Percentiles rank a stretch among this genome's conserved stretches.
Conservation (phyloP, 2,113 vertebrate genomes). For the Gasterosteus nipponicus region DNA sequence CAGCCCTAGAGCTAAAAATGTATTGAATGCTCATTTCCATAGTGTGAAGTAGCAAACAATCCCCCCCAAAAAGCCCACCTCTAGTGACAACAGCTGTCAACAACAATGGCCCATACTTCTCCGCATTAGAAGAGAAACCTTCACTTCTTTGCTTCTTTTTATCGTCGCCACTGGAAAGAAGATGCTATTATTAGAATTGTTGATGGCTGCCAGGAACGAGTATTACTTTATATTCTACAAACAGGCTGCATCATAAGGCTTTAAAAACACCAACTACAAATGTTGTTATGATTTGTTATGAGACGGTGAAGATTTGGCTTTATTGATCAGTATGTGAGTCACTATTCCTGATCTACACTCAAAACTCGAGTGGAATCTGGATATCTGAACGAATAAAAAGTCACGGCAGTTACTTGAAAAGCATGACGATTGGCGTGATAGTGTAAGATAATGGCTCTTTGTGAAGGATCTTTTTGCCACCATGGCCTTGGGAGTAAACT, state of each 20-base stretch:
- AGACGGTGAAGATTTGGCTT: conserved; percentile 2
- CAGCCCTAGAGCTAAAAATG: background rate
- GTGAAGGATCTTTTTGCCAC: conserved; percentile 13
- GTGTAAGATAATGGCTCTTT: conserved; percentile 16
- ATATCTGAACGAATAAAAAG: conserved; percentile 43
- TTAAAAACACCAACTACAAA: conserved; percentile 31
- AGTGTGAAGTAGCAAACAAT: conserved; percentile 1
- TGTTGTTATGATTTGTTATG: background rate
- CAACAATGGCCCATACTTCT: conserved; percentile 1
- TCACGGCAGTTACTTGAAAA: conserved; percentile 27
- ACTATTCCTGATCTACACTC: conserved; percentile 28
- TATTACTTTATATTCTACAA: conserved; percentile 36
- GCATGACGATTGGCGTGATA: conserved; percentile 7
- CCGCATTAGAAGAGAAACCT: conserved; percentile 3
- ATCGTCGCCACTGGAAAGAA: conserved; percentile 40
- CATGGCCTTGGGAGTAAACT: conserved; percentile 12
- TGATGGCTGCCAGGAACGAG: conserved; percentile 26
- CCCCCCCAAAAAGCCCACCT: conserved; percentile 3
- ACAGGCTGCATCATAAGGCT: conserved; percentile 20
- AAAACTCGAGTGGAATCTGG: conserved; percentile 47
- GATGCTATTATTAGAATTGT: conserved; percentile 49
- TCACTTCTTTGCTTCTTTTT: conserved; percentile 42
- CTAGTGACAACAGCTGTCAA: conserved; percentile 11
- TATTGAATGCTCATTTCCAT: background rate
- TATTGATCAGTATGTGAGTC: background rate